Percentiles rank a stretch among this genome's conserved stretches.
These are phyloP conservation scores for Channa maculata DNA, from an alignment of 2,113 vertebrate species.

Conservation along the genomic window DNA sequence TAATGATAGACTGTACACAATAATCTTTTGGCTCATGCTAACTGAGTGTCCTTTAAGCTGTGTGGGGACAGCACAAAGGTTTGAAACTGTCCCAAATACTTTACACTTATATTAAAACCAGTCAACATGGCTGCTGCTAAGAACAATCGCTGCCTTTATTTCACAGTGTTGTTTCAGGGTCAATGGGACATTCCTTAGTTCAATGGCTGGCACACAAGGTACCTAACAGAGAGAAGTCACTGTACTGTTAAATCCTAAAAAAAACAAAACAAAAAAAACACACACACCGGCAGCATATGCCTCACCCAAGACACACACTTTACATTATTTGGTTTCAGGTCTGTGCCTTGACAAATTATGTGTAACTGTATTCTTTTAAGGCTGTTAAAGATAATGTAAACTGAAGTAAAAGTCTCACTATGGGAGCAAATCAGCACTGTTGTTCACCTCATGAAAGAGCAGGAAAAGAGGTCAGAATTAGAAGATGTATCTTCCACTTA, in stretches of 20 bases:
- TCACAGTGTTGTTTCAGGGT: conserved; percentile 68
- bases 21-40: not conserved
- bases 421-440: conserved; percentile 29
- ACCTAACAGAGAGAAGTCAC: conserved; percentile 48
- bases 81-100: conserved; percentile 62
- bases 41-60: conserved; percentile 27
- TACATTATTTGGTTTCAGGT: conserved; percentile 21
- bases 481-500: conserved; percentile 9
- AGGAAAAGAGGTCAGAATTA: conserved; percentile 25
- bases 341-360: conserved; percentile 21
- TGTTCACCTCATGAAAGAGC: conserved; percentile 38
- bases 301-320: conserved; percentile 17
- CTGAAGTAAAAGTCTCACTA: conserved; percentile 29
- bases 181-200: conserved; percentile 73
- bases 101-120: conserved; percentile 72
- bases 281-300: conserved; percentile 10
- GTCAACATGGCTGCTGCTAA: conserved; percentile 32
- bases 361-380: conserved; percentile 44
- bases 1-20: conserved; percentile 5
- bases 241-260: conserved; percentile 53
- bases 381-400: conserved; percentile 34
- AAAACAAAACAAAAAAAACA: conserved; percentile 14
- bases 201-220: conserved; percentile 57
- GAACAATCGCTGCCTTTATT: conserved; percentile 77
- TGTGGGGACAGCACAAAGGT: conserved; percentile 30